Evolutionary conservation across 2,113 vertebrate species (phyloP).

Genomic region (Psammodynastes pulverulentus): DNA sequence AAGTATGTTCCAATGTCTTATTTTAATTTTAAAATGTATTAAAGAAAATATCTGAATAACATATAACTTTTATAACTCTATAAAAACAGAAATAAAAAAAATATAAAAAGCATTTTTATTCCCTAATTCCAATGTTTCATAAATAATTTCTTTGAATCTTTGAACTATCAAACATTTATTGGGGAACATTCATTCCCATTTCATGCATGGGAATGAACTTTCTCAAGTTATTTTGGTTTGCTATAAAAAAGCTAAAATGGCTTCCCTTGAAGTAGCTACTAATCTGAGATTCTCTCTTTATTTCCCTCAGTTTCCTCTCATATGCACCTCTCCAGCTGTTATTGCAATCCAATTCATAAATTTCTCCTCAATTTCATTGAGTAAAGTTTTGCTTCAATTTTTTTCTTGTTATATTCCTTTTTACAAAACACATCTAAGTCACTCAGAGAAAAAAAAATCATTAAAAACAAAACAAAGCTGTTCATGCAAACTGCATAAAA

Average conservation of each 20-base stretch:
- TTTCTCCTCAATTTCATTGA: background rate
- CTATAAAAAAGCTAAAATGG: background rate
- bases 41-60: background rate
- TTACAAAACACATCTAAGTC: fast-evolving
- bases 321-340: background rate
- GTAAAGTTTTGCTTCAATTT: background rate
- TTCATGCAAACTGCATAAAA: background rate
- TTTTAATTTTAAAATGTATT: background rate
- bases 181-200: too few species aligned
- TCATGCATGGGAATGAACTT: background rate
- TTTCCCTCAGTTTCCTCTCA: background rate
- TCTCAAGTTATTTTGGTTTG: background rate
- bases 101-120: background rate
- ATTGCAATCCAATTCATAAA: background rate
- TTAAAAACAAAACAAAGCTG: background rate
- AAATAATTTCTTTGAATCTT: background rate
- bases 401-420: background rate
- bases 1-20: background rate
- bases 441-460: fast-evolving
- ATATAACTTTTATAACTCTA: background rate
- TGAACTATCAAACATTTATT: background rate
- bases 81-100: background rate
- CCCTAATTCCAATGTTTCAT: background rate
- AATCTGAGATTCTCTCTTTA: background rate
- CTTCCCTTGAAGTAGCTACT: background rate